Percentiles rank a stretch among this genome's conserved stretches.
Conservation (phyloP, 2,888 invertebrate genomes). For the Anagyrus pseudococci region DNA sequence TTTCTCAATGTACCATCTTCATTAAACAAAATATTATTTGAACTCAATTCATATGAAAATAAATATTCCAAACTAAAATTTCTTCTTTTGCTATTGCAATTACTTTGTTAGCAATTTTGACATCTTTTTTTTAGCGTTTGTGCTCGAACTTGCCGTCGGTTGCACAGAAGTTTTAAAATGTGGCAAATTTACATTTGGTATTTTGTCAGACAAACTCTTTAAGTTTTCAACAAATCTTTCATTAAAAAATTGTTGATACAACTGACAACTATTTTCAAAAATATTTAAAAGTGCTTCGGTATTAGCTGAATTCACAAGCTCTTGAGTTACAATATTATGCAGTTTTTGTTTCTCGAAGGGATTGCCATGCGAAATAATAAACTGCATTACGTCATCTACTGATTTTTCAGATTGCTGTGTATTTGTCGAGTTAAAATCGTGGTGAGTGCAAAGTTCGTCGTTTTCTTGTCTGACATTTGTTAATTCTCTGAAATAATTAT, state of each 20-base stretch:
- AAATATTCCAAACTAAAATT: no score
- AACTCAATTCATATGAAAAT: no score
- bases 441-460: conserved; percentile 16
- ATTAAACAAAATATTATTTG: conserved; percentile 16
- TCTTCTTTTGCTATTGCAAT: background rate
- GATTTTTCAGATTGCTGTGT: conserved; percentile 17
- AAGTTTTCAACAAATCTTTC: no score
- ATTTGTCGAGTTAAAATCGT: conserved; percentile 1
- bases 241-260: no score
- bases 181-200: no score
- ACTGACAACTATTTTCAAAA: no score
- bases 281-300: conserved; percentile 1
- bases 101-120: background rate
- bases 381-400: conserved; percentile 13
- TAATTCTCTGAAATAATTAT: conserved; percentile 8
- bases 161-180: no score
- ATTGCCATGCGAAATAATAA: background rate
- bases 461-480: conserved; percentile 11
- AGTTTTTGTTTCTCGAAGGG: conserved; percentile 7
- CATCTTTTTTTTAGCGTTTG: background rate
- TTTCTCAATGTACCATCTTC: conserved; percentile 16
- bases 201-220: no score
- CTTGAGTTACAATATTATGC: conserved; percentile 12
- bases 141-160: no score
- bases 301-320: background rate